These are phyloP conservation scores for Nowickia ferox DNA, from an alignment of 2,888 invertebrate species.

Conservation along the genomic window DNA sequence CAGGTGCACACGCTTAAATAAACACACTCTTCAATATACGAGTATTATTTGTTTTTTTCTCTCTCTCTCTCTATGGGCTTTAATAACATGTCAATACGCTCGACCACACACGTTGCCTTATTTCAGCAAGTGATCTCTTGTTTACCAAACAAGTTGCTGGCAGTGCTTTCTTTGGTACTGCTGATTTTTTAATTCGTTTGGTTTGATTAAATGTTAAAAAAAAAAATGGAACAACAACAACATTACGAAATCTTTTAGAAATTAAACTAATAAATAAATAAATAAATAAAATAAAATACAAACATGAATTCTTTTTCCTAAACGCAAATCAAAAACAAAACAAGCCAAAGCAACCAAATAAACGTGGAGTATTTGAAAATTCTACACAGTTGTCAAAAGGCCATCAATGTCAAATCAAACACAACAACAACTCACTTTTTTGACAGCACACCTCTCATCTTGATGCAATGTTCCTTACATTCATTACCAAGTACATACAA, in stretches of 20 bases:
- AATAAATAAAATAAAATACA: background rate
- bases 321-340: constrained; percentile 7
- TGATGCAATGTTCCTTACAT: constrained; percentile 1
- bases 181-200: background rate
- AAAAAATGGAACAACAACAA: background rate
- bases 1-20: constrained; percentile 12
- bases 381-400: constrained; percentile 72
- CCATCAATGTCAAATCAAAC: constrained; percentile 74
- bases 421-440: constrained; percentile 74
- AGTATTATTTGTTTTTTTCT: constrained; percentile 5
- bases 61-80: background rate
- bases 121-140: constrained; percentile 25
- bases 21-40: background rate
- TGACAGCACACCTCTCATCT: constrained; percentile 73
- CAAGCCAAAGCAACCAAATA: background rate
- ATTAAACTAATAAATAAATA: constrained; percentile 15
- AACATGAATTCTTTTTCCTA: background rate
- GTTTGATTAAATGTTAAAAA: constrained; percentile 29
- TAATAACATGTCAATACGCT: constrained; percentile 78
- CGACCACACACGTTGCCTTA: constrained; percentile 78
- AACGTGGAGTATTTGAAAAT: constrained; percentile 59
- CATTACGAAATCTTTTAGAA: constrained; percentile 13
- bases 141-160: constrained; percentile 17
- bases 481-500: too few relatives aligned
- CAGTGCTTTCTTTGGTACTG: background rate